Base-by-base conservation (phyloP, 2,113 vertebrate genomes). In the Pelusios castaneus region DNA sequence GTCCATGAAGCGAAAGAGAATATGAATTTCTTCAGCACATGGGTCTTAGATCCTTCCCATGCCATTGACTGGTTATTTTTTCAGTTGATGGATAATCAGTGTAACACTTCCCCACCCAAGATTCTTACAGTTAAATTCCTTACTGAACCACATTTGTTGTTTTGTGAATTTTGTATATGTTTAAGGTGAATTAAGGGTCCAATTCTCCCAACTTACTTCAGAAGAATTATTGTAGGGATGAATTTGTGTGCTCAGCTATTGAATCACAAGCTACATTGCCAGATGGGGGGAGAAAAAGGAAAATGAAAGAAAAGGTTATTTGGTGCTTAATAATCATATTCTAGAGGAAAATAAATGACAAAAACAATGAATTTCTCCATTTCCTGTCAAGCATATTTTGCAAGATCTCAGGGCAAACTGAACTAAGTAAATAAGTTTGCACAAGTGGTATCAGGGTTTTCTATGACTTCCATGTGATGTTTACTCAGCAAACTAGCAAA, bases 401-500 rank as follows among this genome's bases (percentile, higher is more conserved):
- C 49, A 91, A 92, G 96, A 94, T 82, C 49, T 19, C 43, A 73
- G 41, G 56, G 21, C 63, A 84, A 88, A 25, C 8, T 77, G 83
- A 92, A 87, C 55, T 76, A 58, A 92, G 80, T 63, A 95, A 89
- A 89, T 29, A 82, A 16, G 19, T 85, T 97, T 97, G 82, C 55
- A 84, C 90, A 94, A 96, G 58, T 43, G 76, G n/a, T 60, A 87
- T 78, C 83, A 84, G 70, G 25, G 88, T 93, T 95, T 97, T 96
- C 84, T 96, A 43, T 93, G 88, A 96, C 81, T 97, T 97, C 89
- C 31, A 14, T 88, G 84, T 83, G 73, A 81, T 96, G 51, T 96
- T 98, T 97, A 94, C 89, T 93, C 80, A 97, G 81, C 85, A 96
- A 91, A 95, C 49, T 86, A 84, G 73, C 88, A 58, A 95, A 94